phyloP scores from a whole-genome alignment of 2,888 invertebrate genomes.

The Megaustenia siamemsis region DNA sequence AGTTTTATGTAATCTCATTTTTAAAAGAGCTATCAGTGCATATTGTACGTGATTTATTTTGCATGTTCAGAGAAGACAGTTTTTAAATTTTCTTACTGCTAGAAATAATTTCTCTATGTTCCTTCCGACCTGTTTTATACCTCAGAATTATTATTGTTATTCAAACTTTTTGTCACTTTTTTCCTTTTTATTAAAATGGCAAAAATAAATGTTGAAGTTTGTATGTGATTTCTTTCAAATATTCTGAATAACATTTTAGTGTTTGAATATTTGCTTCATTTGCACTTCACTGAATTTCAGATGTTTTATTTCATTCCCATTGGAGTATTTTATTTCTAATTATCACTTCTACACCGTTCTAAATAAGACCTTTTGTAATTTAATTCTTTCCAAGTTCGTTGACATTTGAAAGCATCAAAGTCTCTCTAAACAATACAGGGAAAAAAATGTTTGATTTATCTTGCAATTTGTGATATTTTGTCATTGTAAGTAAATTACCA shows the following conservation, averaged over 20 bases:
- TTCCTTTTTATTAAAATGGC: neutral
- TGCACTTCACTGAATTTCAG: neutral
- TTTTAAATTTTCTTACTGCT: neutral
- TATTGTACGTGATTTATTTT: too few species aligned
- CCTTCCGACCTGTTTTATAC: neutral
- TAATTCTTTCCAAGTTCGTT: too few species aligned
- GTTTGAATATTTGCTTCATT: neutral
- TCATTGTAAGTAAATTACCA: too few species aligned
- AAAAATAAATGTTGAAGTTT: conserved; percentile 10
- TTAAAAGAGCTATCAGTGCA: too few species aligned
- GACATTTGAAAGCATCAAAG: too few species aligned
- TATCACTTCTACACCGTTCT: too few species aligned
- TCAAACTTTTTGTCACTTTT: conserved; percentile 7
- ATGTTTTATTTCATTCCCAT: neutral
- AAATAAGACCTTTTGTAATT: too few species aligned
- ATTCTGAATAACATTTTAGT: neutral
- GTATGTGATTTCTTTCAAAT: neutral
- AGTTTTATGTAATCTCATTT: too few species aligned
- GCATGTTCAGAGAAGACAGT: neutral
- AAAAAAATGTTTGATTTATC: too few species aligned
- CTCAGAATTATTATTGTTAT: neutral
- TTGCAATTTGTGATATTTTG: too few species aligned
- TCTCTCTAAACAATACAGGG: too few species aligned
- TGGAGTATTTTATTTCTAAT: neutral
- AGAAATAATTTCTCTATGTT: neutral